Base-by-base conservation (phyloP, 2,113 vertebrate species). In the Sander lucioperca region DNA sequence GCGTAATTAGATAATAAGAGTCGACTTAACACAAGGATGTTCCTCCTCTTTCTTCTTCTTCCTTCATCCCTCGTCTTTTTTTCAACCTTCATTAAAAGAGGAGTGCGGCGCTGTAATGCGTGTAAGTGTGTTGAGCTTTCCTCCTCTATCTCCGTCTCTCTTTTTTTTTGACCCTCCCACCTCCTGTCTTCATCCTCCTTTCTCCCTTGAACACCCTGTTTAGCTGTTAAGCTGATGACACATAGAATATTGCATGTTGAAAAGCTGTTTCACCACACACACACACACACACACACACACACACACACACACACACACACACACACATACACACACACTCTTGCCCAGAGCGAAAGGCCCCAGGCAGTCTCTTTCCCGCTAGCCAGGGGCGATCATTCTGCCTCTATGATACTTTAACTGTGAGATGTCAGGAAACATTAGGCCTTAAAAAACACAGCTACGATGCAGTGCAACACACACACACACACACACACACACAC, bases 341-440 rank as follows among this genome's bases (percentile, higher is more conserved):
- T 94, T 87, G 94, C 96, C 94, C 86, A 94, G 92, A 95, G 95
- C 95, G 69, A 95, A 94, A 96, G 85, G 91, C 96, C 96, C 93
- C 92, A 94, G 96, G 96, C 95, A 92, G 93, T 95, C 92, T 95
- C 90, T 91, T 85, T 92, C 93, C 93, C 25, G 77, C 92, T 96
- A 94, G 96, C 96, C 96, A 95, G 93, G 92, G 95, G 96, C 96
- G 57, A 93, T 94, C 83, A 92, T 93, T 94, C 96, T 94, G 93
- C 93, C 90, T 95, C 96, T 97, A 94, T 97, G 95, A 96, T 96
- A 95, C 94, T 94, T 94, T 96, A 96, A 96, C 93, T 95, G 95
- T 94, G 94, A 93, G 93, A 95, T 97, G 96, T 96, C 96, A 97
- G 94, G 86, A 96, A 95, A 94, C 93, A 96, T 97, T 97, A 97